Percentiles rank a stretch among this genome's conserved stretches.
Evolutionary conservation across 2,797 vertebrate species (phyloP).

Genomic region (Carduelis carduelis): DNA sequence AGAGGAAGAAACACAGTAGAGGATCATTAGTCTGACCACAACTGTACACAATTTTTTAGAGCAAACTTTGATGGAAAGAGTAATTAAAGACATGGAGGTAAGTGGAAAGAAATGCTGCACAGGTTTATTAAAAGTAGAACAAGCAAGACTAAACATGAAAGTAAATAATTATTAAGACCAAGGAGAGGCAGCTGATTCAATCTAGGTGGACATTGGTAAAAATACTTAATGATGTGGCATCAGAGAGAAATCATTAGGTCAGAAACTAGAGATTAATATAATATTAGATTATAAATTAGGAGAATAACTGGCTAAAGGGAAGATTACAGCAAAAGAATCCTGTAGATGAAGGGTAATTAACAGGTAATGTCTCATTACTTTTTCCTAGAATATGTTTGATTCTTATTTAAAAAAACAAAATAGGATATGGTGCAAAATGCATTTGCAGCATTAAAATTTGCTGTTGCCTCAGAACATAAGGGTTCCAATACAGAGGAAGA

Average conservation of each 20-base stretch:
- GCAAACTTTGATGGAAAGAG: background rate
- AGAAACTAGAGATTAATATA: background rate
- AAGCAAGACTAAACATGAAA: background rate
- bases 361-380: background rate
- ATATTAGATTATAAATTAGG: background rate
- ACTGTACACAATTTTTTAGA: background rate
- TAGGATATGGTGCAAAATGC: background rate
- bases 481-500: background rate
- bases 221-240: background rate
- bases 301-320: background rate
- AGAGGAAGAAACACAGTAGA: background rate
- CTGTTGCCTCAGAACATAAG: background rate
- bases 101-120: background rate
- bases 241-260: background rate
- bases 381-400: background rate
- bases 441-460: background rate
- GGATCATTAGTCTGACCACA: background rate
- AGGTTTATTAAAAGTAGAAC: background rate
- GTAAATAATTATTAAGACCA: background rate
- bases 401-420: background rate
- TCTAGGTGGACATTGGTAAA: background rate
- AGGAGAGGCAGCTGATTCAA: background rate
- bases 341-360: background rate
- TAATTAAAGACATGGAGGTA: conserved; percentile 11
- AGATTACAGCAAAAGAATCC: background rate